Conservation (phyloP, 2,888 invertebrate species). For the Amphipyra berbera region DNA sequence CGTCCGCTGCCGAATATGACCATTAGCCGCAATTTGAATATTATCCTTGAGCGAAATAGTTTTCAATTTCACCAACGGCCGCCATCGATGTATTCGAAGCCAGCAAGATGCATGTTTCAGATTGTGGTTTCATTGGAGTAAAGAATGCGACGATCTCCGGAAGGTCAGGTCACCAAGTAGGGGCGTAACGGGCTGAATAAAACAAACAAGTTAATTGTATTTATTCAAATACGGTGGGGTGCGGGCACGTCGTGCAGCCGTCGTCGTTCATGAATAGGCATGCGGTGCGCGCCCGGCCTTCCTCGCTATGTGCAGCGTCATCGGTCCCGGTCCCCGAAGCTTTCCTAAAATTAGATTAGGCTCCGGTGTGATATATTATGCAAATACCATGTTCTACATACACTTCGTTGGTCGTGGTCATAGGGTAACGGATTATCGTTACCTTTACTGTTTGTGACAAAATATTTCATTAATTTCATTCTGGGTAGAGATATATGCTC, state of each 20-base stretch:
- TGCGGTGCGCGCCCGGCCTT: slow-evolving; percentile 71
- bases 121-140: slow-evolving; percentile 36
- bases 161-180: slow-evolving; percentile 69
- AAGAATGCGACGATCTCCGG: slow-evolving; percentile 75
- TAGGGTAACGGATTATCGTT: not conserved
- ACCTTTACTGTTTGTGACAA: not conserved
- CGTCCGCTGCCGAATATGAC: slow-evolving; percentile 84
- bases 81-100: slow-evolving; percentile 49
- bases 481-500: no score
- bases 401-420: not conserved
- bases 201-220: slow-evolving; percentile 90
- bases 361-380: slow-evolving; percentile 51
- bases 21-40: slow-evolving; percentile 85
- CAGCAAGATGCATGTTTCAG: slow-evolving; percentile 12
- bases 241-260: slow-evolving; percentile 69
- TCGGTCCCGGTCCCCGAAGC: slow-evolving; percentile 51
- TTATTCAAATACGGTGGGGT: slow-evolving; percentile 86
- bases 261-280: slow-evolving; percentile 88
- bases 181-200: slow-evolving; percentile 81
- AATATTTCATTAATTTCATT: no score
- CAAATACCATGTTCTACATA: slow-evolving; percentile 48
- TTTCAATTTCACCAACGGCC: slow-evolving; percentile 70
- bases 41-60: slow-evolving; percentile 73
- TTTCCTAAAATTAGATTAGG: slow-evolving; percentile 52
- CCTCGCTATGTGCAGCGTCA: slow-evolving; percentile 82